Conservation (phyloP, 1,140 invertebrate species). For the Diachasmimorpha longicaudata region DNA sequence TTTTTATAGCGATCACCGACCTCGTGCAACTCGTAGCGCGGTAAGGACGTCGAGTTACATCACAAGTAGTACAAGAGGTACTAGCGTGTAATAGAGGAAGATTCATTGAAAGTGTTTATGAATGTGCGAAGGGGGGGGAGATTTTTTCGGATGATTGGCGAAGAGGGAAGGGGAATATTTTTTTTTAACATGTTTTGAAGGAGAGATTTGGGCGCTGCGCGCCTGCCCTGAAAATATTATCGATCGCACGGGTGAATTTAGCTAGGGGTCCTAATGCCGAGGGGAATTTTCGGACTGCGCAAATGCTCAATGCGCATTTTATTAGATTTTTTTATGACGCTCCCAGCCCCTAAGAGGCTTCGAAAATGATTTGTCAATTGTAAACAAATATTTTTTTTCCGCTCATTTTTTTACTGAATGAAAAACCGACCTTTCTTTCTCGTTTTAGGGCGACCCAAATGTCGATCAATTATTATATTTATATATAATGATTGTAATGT, state of each 20-base stretch:
- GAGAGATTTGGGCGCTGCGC: neutral
- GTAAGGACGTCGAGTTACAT: conserved; percentile 62
- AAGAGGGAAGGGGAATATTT: neutral
- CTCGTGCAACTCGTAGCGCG: conserved; percentile 60
- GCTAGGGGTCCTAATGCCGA: conserved; percentile 27
- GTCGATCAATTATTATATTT: too few relatives aligned
- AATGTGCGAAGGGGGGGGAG: neutral
- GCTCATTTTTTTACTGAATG: too few relatives aligned
- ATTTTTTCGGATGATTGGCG: neutral
- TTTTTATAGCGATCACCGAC: conserved; percentile 63
- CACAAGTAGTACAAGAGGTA: conserved; percentile 41
- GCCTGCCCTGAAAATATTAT: conserved; percentile 44
- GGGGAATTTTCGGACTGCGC: conserved; percentile 41
- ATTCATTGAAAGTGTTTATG: conserved; percentile 11
- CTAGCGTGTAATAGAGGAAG: neutral
- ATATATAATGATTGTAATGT: too few relatives aligned
- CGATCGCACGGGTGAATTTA: conserved; percentile 35
- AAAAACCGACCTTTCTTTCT: neutral
- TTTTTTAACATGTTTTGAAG: neutral
- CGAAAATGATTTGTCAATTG: too few relatives aligned
- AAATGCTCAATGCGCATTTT: conserved; percentile 32
- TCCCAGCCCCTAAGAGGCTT: neutral
- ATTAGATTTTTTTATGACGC: neutral
- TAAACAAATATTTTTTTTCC: too few relatives aligned
- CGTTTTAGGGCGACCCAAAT: too few relatives aligned